phyloP scores from a whole-genome alignment of 2,113 vertebrate species.

The Connochaetes taurinus region DNA sequence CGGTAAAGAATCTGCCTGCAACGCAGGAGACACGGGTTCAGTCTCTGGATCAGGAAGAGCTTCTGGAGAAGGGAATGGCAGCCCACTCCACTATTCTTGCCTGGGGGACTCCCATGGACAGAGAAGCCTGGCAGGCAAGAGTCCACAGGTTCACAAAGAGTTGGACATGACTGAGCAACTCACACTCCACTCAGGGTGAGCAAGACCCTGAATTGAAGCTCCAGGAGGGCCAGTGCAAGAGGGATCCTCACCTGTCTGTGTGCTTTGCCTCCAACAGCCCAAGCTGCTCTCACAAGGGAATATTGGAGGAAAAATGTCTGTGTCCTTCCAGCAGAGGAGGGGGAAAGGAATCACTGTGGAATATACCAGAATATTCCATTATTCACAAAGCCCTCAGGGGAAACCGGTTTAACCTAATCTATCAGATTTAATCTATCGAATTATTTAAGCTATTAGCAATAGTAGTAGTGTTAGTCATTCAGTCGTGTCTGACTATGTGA shows the following conservation, averaged over 20 bases:
- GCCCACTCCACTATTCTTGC: not conserved
- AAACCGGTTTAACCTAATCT: not conserved
- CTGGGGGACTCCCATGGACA: not conserved
- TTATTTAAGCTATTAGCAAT: not conserved
- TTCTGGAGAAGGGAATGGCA: not conserved
- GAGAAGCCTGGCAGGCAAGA: not conserved
- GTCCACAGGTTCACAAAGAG: not conserved
- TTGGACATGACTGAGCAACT: not conserved
- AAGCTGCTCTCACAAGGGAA: not conserved
- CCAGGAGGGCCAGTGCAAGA: rapidly evolving
- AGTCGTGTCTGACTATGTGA: not conserved
- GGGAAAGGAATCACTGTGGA: not conserved
- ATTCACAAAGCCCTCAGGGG: not conserved
- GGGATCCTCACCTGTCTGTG: rapidly evolving
- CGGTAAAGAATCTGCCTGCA: not conserved
- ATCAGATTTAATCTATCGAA: not conserved
- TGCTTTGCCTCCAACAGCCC: not conserved
- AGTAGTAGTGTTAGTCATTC: not conserved
- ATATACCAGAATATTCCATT: not conserved
- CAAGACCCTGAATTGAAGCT: not conserved
- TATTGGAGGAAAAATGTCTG: not conserved
- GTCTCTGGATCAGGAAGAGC: not conserved
- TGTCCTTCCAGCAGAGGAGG: not conserved
- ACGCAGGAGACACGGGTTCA: not conserved
- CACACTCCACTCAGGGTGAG: not conserved